Percentiles rank a stretch among this genome's conserved stretches.
Evolutionary conservation across 2,888 invertebrate species (phyloP).

Genomic region (Diadegma fenestrale): DNA sequence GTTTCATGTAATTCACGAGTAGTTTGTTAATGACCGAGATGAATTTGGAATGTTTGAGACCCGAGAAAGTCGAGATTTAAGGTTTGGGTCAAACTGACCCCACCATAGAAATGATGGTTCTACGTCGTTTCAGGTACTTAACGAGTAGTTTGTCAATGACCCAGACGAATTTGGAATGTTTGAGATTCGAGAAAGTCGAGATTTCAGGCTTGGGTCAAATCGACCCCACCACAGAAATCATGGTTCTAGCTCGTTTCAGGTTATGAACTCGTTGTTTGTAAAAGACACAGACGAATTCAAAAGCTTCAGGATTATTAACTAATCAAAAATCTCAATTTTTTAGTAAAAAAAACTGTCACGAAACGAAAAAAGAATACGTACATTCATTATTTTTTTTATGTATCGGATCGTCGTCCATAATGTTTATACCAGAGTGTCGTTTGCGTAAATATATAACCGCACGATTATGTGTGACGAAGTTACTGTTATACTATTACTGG

Average conservation of each 20-base stretch:
- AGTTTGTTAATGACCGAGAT: too few relatives aligned
- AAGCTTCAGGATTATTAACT: neutral
- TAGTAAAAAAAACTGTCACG: neutral
- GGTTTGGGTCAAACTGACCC: neutral
- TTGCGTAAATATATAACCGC: conserved; percentile 4
- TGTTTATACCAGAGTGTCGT: neutral
- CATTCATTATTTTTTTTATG: neutral
- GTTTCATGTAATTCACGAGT: too few relatives aligned
- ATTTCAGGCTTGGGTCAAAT: neutral
- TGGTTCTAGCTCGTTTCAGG: too few relatives aligned
- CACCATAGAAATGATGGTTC: neutral
- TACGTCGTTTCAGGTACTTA: neutral
- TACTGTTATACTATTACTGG: too few relatives aligned
- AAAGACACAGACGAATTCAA: neutral
- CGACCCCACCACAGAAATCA: too few relatives aligned
- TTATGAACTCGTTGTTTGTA: neutral
- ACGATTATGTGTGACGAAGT: neutral
- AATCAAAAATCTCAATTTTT: neutral
- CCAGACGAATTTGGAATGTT: too few relatives aligned
- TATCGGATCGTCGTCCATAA: neutral
- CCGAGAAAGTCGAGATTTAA: neutral
- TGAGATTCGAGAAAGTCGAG: neutral
- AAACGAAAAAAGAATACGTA: neutral
- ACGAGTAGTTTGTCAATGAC: too few relatives aligned
- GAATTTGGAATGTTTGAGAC: too few relatives aligned